These are phyloP conservation scores for Whitmania pigra DNA, from an alignment of 1,140 invertebrate genomes.

Conservation along the genomic window DNA sequence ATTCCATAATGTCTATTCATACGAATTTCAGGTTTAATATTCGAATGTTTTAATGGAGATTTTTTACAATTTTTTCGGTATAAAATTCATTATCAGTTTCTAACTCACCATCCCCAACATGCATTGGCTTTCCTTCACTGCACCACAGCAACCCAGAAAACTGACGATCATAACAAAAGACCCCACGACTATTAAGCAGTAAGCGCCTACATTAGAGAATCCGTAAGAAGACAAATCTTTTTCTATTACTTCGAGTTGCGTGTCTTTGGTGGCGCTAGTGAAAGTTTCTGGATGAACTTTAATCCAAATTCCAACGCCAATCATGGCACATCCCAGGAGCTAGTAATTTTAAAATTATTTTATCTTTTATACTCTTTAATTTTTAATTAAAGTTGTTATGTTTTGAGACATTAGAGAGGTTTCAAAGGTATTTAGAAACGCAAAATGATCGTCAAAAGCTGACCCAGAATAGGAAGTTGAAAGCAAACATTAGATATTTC, in stretches of 20 bases:
- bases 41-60: too few relatives aligned
- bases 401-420: too few relatives aligned
- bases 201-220: conserved; percentile 30
- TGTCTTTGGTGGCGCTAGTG: conserved; percentile 13
- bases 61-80: too few relatives aligned
- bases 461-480: conserved; percentile 43
- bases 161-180: conserved; percentile 67
- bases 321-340: conserved; percentile 58
- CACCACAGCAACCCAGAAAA: conserved; percentile 80
- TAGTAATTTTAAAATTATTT: conserved; percentile 40
- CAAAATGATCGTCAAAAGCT: conserved; percentile 25
- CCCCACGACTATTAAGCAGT: conserved; percentile 62
- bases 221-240: conserved; percentile 31
- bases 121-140: conserved; percentile 69
- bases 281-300: conserved; percentile 47
- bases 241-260: conserved; percentile 31
- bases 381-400: too few relatives aligned
- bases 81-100: too few relatives aligned
- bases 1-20: too few relatives aligned
- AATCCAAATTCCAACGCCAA: conserved; percentile 63
- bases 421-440: too few relatives aligned
- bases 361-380: background rate
- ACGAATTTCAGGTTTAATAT: too few relatives aligned
- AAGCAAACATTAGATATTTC: conserved; percentile 44
- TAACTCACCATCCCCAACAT: conserved; percentile 61